phyloP scores from a whole-genome alignment of 2,888 invertebrate species.

The Drosophila merina region DNA sequence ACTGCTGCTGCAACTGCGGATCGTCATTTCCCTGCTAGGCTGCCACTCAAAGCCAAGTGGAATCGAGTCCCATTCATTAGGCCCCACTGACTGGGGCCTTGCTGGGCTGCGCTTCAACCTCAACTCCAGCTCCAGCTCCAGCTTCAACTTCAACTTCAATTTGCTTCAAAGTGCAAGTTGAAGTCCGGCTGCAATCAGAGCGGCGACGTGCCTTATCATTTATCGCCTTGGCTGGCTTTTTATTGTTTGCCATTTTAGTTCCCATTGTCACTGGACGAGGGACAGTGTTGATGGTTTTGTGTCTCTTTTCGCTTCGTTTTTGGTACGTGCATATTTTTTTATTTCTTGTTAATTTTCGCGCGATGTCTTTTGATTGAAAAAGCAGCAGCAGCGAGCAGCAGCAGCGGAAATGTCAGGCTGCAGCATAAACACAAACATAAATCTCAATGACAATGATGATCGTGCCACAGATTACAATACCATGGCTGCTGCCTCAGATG shows the following conservation, averaged over 20 bases:
- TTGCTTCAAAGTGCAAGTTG: constrained; percentile 5
- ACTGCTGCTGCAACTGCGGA: constrained; percentile 10
- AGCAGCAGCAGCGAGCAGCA: constrained; percentile 39
- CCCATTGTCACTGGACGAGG: constrained; percentile 48
- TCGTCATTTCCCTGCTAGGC: constrained; percentile 60
- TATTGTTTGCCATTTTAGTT: constrained; percentile 74
- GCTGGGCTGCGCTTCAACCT: background rate
- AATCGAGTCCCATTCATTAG: constrained; percentile 64
- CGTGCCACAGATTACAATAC: constrained; percentile 38
- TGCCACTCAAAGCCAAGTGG: constrained; percentile 55
- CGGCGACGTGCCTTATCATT: constrained; percentile 73
- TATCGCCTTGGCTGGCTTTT: constrained; percentile 71
- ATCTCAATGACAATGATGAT: constrained; percentile 66
- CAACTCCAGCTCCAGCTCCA: constrained; percentile 15
- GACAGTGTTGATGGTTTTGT: constrained; percentile 4
- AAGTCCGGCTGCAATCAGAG: constrained; percentile 44
- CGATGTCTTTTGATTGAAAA: constrained; percentile 70
- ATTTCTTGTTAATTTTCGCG: constrained; percentile 48
- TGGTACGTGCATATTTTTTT: constrained; percentile 43
- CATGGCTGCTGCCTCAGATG: background rate
- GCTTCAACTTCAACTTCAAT: constrained; percentile 15
- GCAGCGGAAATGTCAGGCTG: constrained; percentile 73
- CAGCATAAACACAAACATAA: constrained; percentile 74
- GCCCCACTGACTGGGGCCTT: constrained; percentile 45
- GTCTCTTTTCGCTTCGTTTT: constrained; percentile 9